Evolutionary conservation across 2,888 invertebrate species (phyloP), one percentile per base, ranked within the genome.

Genomic region (Eupithecia tripunctaria): DNA sequence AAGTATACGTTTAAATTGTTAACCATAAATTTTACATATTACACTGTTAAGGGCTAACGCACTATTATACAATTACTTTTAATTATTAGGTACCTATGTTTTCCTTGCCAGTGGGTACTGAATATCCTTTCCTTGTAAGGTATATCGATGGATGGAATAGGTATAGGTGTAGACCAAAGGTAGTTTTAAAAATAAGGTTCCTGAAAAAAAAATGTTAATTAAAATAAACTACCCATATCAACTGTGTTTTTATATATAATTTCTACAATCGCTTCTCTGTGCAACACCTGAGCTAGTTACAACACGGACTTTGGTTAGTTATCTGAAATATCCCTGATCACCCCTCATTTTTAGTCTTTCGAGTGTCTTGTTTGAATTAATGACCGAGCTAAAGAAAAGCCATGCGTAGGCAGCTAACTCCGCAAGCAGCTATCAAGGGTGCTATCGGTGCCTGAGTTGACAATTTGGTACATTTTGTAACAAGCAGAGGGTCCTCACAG

Each of bases 391-490:
- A 70, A 74, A 74, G 68, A 77, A 76, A 77, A 69, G 36, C 60
- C 67, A 71, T 62, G 72, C 77, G 77, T 77, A 76, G 75, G 76
- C 76, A 78, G 78, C 81, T 80, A 80, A 80, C 80, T 80, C 82
- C 41, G 64, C 64, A 64, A 64, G 56, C 56, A 56, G 82, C 38
- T 85, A 88, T 88, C 85, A 83, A 82, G 87, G 86, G 88, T 85
- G 85, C 84, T 88, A 90, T 89, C 87, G 85, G 80, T 78, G 76
- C 83, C 85, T 81, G 88, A 89, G 85, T 90, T 89, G 89, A 87
- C 90, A 91, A 90, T 91, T 92, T 91, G 89, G 85, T 86, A 88
- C 90, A 90, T 90, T 92, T 90, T 89, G 88, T 89, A 84, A 85
- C 86, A 80, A 83, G 84, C 81, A 76, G 77, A 89, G 90, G 81